phyloP scores from a whole-genome alignment of 2,113 vertebrate species.

The Cryptotis parvus region DNA sequence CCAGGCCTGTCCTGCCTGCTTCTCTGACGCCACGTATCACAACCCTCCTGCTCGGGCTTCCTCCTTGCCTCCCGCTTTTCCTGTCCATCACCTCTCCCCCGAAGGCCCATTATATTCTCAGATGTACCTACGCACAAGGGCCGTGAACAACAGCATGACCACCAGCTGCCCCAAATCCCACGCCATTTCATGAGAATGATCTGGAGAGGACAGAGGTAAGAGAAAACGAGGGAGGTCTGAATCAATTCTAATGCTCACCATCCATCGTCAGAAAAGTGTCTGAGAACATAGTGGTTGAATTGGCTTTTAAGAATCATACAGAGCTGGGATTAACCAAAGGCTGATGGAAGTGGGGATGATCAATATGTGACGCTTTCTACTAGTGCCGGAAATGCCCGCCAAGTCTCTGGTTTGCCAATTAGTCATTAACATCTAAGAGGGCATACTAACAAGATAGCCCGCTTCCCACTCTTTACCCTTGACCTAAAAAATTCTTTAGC shows the following conservation, averaged over 20 bases:
- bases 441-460: background rate
- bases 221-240: background rate
- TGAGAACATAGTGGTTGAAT: background rate
- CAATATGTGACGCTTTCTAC: background rate
- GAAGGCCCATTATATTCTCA: background rate
- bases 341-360: background rate
- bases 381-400: background rate
- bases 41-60: background rate
- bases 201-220: background rate
- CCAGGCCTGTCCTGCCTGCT: background rate
- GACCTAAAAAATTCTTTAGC: background rate
- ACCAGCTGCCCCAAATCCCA: background rate
- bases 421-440: slow-evolving; percentile 37
- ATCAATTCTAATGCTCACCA: background rate
- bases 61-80: background rate
- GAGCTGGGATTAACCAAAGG: background rate
- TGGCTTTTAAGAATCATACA: background rate
- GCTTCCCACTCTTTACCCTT: background rate
- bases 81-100: background rate
- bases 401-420: background rate
- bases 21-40: background rate
- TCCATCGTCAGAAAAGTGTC: background rate
- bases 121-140: background rate
- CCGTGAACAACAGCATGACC: background rate
- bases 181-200: background rate